Evolutionary conservation across 2,888 invertebrate genomes (phyloP).

Genomic region (Trypoxylon attenuatum): DNA sequence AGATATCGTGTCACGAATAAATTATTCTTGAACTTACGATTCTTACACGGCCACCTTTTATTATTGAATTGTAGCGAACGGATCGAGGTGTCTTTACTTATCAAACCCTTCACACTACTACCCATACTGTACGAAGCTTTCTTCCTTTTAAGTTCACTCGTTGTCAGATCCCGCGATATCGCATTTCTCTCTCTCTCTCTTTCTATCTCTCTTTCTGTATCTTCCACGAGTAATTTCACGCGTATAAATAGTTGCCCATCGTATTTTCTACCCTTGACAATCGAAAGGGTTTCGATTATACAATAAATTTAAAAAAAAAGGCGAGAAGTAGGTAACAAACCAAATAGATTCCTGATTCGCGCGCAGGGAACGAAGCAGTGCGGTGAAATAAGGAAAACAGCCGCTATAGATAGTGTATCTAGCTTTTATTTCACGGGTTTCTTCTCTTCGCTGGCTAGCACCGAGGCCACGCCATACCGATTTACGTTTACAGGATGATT

Average conservation of each 20-base stretch:
- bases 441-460: constrained; percentile 1
- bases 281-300: no score
- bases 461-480: constrained; percentile 3
- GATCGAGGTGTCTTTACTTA: not conserved
- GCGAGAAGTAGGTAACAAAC: no score
- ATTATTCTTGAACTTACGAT: constrained; percentile 53
- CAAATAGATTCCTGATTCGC: no score
- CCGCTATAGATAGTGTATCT: not conserved
- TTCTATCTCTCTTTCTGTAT: no score
- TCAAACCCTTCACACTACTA: not conserved
- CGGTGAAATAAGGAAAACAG: not conserved
- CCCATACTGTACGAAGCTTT: not conserved
- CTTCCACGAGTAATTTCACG: constrained; percentile 10
- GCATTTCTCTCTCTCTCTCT: no score
- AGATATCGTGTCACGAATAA: constrained; percentile 49
- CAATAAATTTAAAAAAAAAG: no score
- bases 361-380: not conserved
- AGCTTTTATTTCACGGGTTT: constrained; percentile 18
- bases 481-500: constrained; percentile 40
- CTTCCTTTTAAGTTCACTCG: not conserved
- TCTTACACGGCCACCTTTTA: constrained; percentile 44
- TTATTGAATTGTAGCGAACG: constrained; percentile 29
- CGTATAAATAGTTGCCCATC: constrained; percentile 42
- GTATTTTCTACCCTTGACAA: constrained; percentile 45
- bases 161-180: not conserved